Percentiles rank a stretch among this genome's conserved stretches.
These are phyloP conservation scores for Platysteira castanea DNA, from an alignment of 2,113 vertebrate species.

Conservation along the genomic window DNA sequence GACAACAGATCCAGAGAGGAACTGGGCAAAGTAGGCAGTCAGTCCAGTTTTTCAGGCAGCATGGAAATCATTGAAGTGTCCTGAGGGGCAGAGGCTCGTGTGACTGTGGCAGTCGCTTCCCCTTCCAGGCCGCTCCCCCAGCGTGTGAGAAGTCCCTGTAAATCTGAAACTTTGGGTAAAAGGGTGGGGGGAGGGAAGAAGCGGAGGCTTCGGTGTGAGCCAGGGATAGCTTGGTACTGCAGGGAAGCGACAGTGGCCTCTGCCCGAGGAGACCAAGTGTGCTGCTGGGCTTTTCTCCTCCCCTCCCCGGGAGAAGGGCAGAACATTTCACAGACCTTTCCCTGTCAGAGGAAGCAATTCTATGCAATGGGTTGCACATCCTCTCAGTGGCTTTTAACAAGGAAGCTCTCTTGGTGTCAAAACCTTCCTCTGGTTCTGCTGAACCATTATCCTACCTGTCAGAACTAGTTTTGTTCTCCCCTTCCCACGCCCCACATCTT, in stretches of 20 bases:
- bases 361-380: not conserved
- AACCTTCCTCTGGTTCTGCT: not conserved
- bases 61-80: conserved; percentile 97
- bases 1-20: conserved; percentile 85
- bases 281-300: not conserved
- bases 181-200: not conserved
- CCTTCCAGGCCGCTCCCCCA: not conserved
- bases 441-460: not conserved
- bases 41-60: conserved; percentile 91
- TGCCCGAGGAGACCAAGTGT: not conserved
- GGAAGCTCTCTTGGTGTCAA: not conserved
- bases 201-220: conserved; percentile 15
- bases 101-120: not conserved
- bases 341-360: not conserved
- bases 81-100: conserved; percentile 62
- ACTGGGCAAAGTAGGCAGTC: conserved; percentile 82
- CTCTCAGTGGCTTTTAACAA: not conserved
- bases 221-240: not conserved
- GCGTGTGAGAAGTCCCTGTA: conserved; percentile 60
- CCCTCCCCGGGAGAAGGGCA: not conserved
- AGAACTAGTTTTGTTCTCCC: not conserved
- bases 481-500: not conserved
- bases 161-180: conserved; percentile 63
- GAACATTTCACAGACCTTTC: not conserved
- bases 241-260: not conserved